Evolutionary conservation across 2,797 vertebrate species (phyloP).

Genomic region (Clarias laeviceps): DNA sequence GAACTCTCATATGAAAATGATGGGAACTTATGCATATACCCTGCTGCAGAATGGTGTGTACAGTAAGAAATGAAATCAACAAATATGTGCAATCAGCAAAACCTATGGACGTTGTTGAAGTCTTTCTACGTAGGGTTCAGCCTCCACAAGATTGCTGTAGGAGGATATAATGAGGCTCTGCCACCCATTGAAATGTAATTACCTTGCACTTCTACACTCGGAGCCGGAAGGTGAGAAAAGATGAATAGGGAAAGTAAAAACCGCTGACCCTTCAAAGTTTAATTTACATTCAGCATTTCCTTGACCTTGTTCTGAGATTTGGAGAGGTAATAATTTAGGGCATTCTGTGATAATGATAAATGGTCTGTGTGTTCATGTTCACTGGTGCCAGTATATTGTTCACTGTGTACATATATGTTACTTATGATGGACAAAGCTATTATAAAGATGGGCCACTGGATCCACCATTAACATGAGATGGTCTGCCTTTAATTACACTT

Average conservation of each 20-base stretch:
- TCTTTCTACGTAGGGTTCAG: conserved; percentile 70
- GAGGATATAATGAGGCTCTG: conserved; percentile 86
- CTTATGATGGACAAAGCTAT: conserved; percentile 25
- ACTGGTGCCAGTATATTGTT: conserved; percentile 83
- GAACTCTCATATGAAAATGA: conserved; percentile 33
- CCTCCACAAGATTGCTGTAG: conserved; percentile 77
- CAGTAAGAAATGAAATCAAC: conserved; percentile 42
- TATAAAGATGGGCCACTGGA: conserved; percentile 3
- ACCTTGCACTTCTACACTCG: conserved; percentile 89
- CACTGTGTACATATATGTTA: conserved; percentile 43
- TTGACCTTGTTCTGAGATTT: conserved; percentile 92
- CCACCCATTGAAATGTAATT: conserved; percentile 90
- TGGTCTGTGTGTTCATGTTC: conserved; percentile 89
- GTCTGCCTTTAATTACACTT: not conserved
- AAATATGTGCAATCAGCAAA: conserved; percentile 47
- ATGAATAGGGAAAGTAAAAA: conserved; percentile 94
- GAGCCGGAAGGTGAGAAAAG: conserved; percentile 85
- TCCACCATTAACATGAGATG: not conserved
- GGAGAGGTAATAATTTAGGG: conserved; percentile 95
- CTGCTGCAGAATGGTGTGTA: conserved; percentile 10
- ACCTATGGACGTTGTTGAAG: conserved; percentile 29
- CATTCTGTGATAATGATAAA: conserved; percentile 90
- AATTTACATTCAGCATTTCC: conserved; percentile 95
- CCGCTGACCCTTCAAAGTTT: conserved; percentile 92
- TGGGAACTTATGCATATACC: conserved; percentile 8